A percentile compares a stretch with the other conserved stretches of the same genome.
Evolutionary conservation across 2,797 vertebrate species (phyloP).

Genomic region (Phalanger gymnotis): DNA sequence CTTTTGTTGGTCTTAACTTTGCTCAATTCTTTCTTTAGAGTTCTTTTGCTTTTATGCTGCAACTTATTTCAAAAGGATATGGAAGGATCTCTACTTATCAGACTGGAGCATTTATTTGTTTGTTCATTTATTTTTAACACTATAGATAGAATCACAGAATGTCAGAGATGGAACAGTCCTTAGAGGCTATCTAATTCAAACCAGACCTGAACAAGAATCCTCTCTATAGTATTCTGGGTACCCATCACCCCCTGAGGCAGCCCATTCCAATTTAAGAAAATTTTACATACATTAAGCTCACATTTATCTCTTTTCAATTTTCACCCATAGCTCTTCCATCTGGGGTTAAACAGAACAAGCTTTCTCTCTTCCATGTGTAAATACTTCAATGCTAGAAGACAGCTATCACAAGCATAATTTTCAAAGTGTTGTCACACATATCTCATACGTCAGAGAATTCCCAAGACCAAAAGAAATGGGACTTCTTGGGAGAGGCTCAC

Average conservation of each 20-base stretch:
- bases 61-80: not conserved
- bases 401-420: not conserved
- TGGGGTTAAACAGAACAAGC: not conserved
- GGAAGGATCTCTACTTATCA: not conserved
- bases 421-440: not conserved
- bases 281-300: not conserved
- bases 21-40: not conserved
- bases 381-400: not conserved
- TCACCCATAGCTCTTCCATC: not conserved
- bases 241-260: not conserved
- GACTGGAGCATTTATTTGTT: not conserved
- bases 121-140: accelerated
- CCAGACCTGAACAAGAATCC: not conserved
- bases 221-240: not conserved
- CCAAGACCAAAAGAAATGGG: not conserved
- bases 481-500: not conserved
- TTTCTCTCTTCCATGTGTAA: not conserved
- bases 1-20: no score
- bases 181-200: not conserved
- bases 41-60: not conserved
- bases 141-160: not conserved
- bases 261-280: not conserved
- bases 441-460: not conserved
- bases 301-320: not conserved
- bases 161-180: not conserved